These are phyloP conservation scores for Quiscalus mexicanus DNA, from an alignment of 2,113 vertebrate species.

Conservation along the genomic window DNA sequence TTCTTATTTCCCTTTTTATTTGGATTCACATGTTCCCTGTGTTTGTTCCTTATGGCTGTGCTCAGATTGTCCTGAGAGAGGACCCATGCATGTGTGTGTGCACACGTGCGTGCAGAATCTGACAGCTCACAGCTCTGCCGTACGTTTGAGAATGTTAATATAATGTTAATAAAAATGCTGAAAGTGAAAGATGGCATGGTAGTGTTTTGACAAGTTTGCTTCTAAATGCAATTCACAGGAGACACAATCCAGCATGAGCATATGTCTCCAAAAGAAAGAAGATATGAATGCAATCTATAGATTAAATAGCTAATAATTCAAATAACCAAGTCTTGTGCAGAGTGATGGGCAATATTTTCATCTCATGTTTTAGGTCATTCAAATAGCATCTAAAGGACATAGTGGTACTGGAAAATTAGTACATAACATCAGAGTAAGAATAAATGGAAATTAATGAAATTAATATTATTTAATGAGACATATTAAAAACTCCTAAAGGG, in stretches of 20 bases:
- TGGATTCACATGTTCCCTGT: neutral
- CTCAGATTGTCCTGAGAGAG: neutral
- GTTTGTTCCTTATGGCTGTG: neutral
- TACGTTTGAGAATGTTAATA: neutral
- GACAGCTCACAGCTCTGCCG: neutral
- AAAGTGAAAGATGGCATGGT: neutral
- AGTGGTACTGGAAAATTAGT: neutral
- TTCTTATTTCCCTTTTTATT: neutral
- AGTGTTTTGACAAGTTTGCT: neutral
- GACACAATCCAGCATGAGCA: neutral
- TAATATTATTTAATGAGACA: neutral
- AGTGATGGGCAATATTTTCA: neutral
- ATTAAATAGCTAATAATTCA: neutral
- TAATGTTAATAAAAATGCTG: neutral
- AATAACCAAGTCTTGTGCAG: neutral
- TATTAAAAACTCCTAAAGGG: neutral
- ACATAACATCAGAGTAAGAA: neutral
- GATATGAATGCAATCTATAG: neutral
- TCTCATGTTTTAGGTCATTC: neutral
- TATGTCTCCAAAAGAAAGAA: neutral
- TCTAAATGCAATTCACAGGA: neutral
- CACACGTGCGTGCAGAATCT: neutral
- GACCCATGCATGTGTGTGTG: rapidly evolving
- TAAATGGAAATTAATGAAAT: neutral
- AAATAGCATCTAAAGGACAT: neutral